Conservation (phyloP, 92 coral and sea anemone species). For the Hydrozoanthus gracilis region DNA sequence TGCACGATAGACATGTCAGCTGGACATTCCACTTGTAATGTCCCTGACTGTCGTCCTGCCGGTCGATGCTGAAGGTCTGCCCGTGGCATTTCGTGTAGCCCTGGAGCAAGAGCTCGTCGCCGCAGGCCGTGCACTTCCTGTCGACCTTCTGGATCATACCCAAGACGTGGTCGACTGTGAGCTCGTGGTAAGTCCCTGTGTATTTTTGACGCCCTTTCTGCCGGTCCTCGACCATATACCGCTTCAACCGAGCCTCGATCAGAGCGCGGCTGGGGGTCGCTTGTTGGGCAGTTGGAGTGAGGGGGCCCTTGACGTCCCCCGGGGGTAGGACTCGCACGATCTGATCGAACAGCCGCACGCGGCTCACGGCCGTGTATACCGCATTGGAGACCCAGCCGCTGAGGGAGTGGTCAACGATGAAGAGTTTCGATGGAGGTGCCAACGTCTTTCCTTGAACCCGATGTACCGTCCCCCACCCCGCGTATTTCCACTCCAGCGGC, state of each 20-base stretch:
- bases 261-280: constrained; percentile 43
- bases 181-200: constrained; percentile 40
- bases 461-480: constrained; percentile 15
- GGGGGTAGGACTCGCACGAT: constrained; percentile 44
- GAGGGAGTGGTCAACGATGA: constrained; percentile 50
- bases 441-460: constrained; percentile 29
- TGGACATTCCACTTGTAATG: constrained; percentile 60
- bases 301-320: constrained; percentile 26
- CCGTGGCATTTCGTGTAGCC: constrained; percentile 52
- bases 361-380: constrained; percentile 46
- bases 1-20: constrained; percentile 49
- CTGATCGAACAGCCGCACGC: constrained; percentile 43
- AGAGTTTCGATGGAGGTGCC: constrained; percentile 33
- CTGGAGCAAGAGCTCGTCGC: constrained; percentile 31
- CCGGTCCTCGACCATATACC: constrained; percentile 55
- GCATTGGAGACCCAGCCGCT: constrained; percentile 58
- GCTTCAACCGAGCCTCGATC: constrained; percentile 51
- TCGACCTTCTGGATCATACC: background rate
- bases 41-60: constrained; percentile 52
- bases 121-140: constrained; percentile 39
- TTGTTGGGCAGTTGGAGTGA: constrained; percentile 31
- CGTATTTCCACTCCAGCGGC: constrained; percentile 39
- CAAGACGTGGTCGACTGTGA: constrained; percentile 52
- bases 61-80: constrained; percentile 47
- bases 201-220: constrained; percentile 49